Base-by-base conservation (phyloP, 2,797 vertebrate genomes). In the Garrulus glandarius region DNA sequence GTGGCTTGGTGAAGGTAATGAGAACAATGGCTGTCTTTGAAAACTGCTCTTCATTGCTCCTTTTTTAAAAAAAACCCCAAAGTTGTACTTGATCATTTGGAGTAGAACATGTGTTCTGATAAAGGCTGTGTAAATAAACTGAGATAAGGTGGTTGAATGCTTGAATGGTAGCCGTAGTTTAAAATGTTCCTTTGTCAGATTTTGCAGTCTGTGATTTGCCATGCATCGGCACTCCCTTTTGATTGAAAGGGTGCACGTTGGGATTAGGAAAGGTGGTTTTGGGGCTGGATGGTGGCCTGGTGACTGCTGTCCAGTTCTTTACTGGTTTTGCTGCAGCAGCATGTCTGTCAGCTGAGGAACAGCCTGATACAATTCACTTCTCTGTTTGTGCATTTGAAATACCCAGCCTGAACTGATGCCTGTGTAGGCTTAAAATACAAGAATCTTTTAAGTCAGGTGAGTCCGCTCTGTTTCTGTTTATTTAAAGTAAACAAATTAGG, bases 221-320 rank as follows among this genome's bases (percentile, higher is more conserved):
- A 6, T 3, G 0, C 10, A 3, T 69, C 1, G 15, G 24, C 8
- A 8, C 27, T 83, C 19, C 7, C 6, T 60, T 61, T 57, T 59
- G 44, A 37, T 70, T 43, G 30, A 8, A 19, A 15, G 8, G 14
- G 4, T 61, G 20, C 1, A 2, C 5, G 1, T 4, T 52, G 50
- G 30, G 59, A 27, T 75, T 53, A 39, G 30, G 43, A 59, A 59
- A 7, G 43, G 13, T 30, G 23, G 3, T 64, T 91, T 50, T 57
- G 26, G 22, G 27, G 10, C 41, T 47, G 5, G 8, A 10, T 56
- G 20, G 34, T 74, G 36, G 6, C 37, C 23, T 87, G 23, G 23
- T 72, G 30, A 3, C 29, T 49, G 29, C 49, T 88, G 41, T 80
- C 17, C 29, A 9, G 1, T 41, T 68, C 9, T 41, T 2, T 13